Percentiles rank a stretch among this genome's conserved stretches.
These are phyloP conservation scores for Chydorus sphaericus DNA, from an alignment of 2,888 invertebrate genomes.

Conservation along the genomic window DNA sequence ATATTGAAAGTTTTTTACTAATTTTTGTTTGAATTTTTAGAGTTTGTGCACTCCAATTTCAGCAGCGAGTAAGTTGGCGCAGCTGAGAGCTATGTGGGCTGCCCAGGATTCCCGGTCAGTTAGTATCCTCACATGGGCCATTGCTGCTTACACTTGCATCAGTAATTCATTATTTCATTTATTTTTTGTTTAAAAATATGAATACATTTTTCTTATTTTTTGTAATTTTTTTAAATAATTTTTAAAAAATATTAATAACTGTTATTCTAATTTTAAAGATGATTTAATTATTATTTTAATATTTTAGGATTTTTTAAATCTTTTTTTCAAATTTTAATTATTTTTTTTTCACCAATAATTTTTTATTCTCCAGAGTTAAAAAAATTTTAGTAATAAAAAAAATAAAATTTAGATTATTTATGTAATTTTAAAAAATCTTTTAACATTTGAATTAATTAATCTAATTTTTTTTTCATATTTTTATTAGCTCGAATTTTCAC, in stretches of 20 bases:
- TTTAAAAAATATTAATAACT: too few species aligned
- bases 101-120: slow-evolving; percentile 58
- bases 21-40: slow-evolving; percentile 26
- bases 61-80: slow-evolving; percentile 65
- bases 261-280: too few species aligned
- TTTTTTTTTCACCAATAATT: too few species aligned
- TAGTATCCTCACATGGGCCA: slow-evolving; percentile 62
- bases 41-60: slow-evolving; percentile 63
- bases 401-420: neutral
- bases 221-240: too few species aligned
- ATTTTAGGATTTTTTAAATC: too few species aligned
- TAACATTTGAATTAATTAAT: neutral
- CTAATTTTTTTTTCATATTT: neutral
- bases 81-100: slow-evolving; percentile 53
- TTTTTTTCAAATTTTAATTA: too few species aligned
- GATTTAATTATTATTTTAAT: too few species aligned
- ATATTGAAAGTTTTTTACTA: too few species aligned
- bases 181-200: neutral
- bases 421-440: slow-evolving; percentile 19
- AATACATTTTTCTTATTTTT: neutral
- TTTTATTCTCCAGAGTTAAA: too few species aligned
- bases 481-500: slow-evolving; percentile 63
- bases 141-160: slow-evolving; percentile 64
- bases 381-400: slow-evolving; percentile 10
- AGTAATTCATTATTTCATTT: slow-evolving; percentile 41